Percentiles rank a stretch among this genome's conserved stretches.
phyloP scores from a whole-genome alignment of 2,888 invertebrate genomes.

The Noctua fimbriata region DNA sequence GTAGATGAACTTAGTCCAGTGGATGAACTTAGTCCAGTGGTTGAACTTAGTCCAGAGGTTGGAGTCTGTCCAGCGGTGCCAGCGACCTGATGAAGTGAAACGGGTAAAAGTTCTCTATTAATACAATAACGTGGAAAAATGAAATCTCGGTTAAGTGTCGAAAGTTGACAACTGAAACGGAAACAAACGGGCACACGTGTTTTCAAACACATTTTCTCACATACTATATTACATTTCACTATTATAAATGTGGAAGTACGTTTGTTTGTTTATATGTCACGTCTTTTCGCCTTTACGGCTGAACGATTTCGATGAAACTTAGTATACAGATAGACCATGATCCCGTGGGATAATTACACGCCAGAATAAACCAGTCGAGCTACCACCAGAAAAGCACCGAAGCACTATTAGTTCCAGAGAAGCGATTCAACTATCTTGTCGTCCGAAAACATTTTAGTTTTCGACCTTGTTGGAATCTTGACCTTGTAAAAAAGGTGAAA shows the following conservation, averaged over 20 bases:
- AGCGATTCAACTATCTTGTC: neutral
- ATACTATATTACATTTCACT: neutral
- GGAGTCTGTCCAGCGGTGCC: slow-evolving; percentile 7
- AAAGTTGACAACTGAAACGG: neutral
- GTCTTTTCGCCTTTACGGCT: neutral
- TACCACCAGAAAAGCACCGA: neutral
- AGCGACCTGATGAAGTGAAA: slow-evolving; percentile 15
- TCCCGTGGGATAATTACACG: neutral
- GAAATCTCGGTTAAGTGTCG: neutral
- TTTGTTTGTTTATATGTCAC: neutral
- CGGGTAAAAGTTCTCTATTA: neutral
- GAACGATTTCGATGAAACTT: neutral
- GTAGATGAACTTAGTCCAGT: no score
- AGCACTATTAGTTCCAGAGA: neutral
- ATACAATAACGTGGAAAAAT: neutral
- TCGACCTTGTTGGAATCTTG: neutral
- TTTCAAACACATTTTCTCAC: neutral
- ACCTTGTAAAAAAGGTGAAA: no score
- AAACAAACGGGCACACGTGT: neutral
- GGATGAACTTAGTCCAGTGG: neutral
- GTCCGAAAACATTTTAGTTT: neutral
- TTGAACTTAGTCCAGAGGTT: neutral
- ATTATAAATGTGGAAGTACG: neutral
- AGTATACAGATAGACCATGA: neutral
- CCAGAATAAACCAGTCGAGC: neutral